Evolutionary conservation across 2,888 invertebrate species (phyloP).

Genomic region (Tetragonisca angustula): DNA sequence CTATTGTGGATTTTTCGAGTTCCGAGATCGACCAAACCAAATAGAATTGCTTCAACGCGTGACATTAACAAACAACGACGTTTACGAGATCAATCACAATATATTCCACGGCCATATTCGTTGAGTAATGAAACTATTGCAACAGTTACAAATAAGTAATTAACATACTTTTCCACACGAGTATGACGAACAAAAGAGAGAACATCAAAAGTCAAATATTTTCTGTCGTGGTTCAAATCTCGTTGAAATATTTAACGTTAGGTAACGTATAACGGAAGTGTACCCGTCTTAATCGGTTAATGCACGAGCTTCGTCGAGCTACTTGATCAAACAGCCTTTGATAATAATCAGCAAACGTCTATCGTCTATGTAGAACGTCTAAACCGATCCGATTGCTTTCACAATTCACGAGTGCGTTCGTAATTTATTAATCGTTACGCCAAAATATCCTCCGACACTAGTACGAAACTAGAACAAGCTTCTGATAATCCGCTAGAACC

Average conservation of each 20-base stretch:
- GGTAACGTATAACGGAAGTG: background rate
- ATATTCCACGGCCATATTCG: background rate
- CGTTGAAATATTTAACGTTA: background rate
- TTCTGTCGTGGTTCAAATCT: background rate
- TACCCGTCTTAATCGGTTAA: slow-evolving; percentile 33
- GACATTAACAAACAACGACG: background rate
- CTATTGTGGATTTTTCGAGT: slow-evolving; percentile 32
- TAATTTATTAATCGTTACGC: slow-evolving; percentile 40
- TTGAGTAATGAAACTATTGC: slow-evolving; percentile 29
- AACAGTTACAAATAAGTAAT: slow-evolving; percentile 1
- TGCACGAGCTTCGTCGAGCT: slow-evolving; percentile 16
- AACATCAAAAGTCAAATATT: background rate
- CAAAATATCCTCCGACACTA: slow-evolving; percentile 37
- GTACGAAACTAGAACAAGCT: slow-evolving; percentile 36
- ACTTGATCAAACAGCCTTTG: slow-evolving; percentile 17
- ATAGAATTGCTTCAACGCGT: background rate
- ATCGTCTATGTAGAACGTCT: slow-evolving; percentile 33
- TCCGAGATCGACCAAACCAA: background rate
- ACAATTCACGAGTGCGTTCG: slow-evolving; percentile 42
- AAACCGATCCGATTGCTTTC: slow-evolving; percentile 42
- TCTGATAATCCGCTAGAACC: slow-evolving; percentile 39
- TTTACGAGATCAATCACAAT: slow-evolving; percentile 3
- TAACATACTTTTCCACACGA: background rate
- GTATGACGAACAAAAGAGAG: background rate
- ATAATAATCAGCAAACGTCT: slow-evolving; percentile 22